Base-by-base conservation (phyloP, 2,888 invertebrate species). In the Laspeyria flexula region DNA sequence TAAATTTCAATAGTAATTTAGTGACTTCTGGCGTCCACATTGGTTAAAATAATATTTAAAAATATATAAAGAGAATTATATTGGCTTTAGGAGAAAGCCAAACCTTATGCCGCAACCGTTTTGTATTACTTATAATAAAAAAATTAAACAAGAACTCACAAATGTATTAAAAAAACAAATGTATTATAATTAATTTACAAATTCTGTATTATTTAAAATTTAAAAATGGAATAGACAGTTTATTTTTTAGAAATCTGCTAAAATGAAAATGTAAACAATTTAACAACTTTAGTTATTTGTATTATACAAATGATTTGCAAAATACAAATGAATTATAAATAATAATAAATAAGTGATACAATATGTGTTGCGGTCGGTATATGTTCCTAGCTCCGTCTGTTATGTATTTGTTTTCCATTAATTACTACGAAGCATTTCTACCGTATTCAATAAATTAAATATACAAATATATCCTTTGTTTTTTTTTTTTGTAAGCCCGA, bases 401-500 rank as follows among this genome's bases (percentile, higher is more conserved):
- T 90, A 86, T 70, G 64, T 71, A 79, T 89, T 90, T 91, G 90
- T 90, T 90, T 89, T 88, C 85, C 87, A 88, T 88, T 88, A 83
- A 81, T 85, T 86, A 85, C 69, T 89, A 89, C 86, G 86, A 90
- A 89, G 81, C 92, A 91, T 91, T 91, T 91, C 92, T 91, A 91
- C 92, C 91, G 88, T 91, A 92, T 88, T 91, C 92, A 91, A 91
- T 92, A 92, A 92, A 91, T 90, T 92, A 92, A 92, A 90, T 92
- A 91, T 91, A 92, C 90, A 91, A 91, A 85, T 85, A 84, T 64
- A 49, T 40, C 4, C 34, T 34, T 53, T 39, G 49, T 43, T 59
- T 56, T 52, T 37, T 51, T 59, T 55, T 40, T 18, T 23, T 11
- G 18, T 12, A 23, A 18, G 29, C 1, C 3, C 1, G n/a, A 29